Conservation (phyloP, 2,888 invertebrate species). For the Hirtodrosophila histrioides region DNA sequence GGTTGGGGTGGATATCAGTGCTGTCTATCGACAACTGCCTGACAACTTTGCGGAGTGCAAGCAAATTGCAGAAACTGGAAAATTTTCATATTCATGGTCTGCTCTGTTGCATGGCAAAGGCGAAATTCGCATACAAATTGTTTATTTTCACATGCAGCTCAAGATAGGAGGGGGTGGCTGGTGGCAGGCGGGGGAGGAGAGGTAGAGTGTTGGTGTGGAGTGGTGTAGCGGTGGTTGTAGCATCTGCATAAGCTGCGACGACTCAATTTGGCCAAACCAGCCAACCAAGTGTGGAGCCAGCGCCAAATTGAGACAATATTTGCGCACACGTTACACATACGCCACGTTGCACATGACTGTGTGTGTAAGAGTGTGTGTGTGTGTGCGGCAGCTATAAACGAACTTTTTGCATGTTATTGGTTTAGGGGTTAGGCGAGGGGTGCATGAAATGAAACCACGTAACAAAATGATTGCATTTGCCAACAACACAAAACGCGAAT, state of each 20-base stretch:
- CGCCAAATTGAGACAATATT: conserved; percentile 76
- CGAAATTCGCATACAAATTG: conserved; percentile 76
- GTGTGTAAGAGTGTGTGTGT: conserved; percentile 3
- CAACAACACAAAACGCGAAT: conserved; percentile 57
- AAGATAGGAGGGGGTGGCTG: conserved; percentile 7
- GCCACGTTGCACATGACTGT: conserved; percentile 56
- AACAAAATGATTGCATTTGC: conserved; percentile 75
- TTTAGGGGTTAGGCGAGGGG: conserved; percentile 29
- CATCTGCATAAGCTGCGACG: conserved; percentile 55
- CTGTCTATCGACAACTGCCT: conserved; percentile 39
- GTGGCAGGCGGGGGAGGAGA: too few relatives aligned
- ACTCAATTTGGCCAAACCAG: conserved; percentile 55
- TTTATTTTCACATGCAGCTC: conserved; percentile 68
- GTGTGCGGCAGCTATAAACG: conserved; percentile 59
- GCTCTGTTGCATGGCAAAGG: conserved; percentile 57
- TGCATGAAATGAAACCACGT: conserved; percentile 64
- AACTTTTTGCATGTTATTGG: conserved; percentile 70
- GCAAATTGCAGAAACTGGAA: conserved; percentile 49
- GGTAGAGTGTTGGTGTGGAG: background rate
- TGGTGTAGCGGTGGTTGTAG: conserved; percentile 4
- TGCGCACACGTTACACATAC: conserved; percentile 74
- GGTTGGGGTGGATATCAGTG: background rate
- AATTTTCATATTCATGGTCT: conserved; percentile 70
- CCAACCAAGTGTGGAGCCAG: conserved; percentile 59
- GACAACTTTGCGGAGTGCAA: conserved; percentile 33